Conservation (phyloP, 2,113 vertebrate species). For the Amphiprion percula region DNA sequence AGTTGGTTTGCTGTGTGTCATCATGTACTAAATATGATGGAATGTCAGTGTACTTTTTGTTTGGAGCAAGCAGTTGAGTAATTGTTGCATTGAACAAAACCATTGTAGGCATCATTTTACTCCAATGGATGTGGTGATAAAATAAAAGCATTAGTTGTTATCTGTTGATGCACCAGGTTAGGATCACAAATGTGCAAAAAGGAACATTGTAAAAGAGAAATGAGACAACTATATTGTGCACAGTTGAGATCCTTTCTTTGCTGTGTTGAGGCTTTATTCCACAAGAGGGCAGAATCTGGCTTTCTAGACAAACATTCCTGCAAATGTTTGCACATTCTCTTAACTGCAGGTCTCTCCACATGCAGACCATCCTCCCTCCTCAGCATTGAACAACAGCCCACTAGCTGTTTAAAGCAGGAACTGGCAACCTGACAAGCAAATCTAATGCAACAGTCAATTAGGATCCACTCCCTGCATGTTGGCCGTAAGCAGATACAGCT, state of each 20-base stretch:
- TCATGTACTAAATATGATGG: too few relatives aligned
- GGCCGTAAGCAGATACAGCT: conserved; percentile 67
- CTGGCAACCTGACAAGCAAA: conserved; percentile 58
- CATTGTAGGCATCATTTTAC: too few relatives aligned
- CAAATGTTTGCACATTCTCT: neutral
- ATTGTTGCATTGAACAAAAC: too few relatives aligned
- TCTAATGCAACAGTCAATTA: conserved; percentile 69
- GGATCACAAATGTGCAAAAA: neutral
- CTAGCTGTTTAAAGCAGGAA: conserved; percentile 33
- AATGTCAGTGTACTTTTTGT: too few relatives aligned
- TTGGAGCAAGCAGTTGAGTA: too few relatives aligned
- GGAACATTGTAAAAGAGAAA: neutral
- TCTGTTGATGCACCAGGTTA: neutral
- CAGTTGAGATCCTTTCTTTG: neutral
- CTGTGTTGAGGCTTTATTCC: conserved; percentile 46
- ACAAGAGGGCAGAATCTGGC: conserved; percentile 71
- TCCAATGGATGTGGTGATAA: too few relatives aligned
- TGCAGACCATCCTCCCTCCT: neutral
- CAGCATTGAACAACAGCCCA: neutral
- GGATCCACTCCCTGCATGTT: conserved; percentile 59
- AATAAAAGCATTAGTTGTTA: too few relatives aligned
- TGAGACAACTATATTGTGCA: neutral
- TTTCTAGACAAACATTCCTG: neutral
- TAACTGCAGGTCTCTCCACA: neutral
- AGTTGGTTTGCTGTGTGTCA: too few relatives aligned